A percentile compares a stretch with the other conserved stretches of the same genome.
These are phyloP conservation scores for Trididemnum clinides DNA, from an alignment of 23 tunicate genomes.

Conservation along the genomic window DNA sequence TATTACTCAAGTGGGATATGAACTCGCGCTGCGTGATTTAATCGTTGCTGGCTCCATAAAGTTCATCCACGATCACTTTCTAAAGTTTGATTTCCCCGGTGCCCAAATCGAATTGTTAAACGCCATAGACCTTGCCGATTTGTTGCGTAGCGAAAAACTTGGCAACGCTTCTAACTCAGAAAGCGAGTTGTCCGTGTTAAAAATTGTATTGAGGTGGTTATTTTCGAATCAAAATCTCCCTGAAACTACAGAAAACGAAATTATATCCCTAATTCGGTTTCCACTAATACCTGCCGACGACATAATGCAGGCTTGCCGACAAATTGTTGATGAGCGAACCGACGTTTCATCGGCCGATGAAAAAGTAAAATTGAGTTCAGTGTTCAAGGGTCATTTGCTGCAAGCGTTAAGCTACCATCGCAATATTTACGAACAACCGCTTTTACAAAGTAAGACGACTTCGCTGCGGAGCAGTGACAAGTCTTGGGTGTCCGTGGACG, in stretches of 20 bases:
- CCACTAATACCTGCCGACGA: slow-evolving; percentile 39
- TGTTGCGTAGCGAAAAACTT: slow-evolving; percentile 43
- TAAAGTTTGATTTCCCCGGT: slow-evolving; percentile 1
- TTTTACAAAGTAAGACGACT: slow-evolving; percentile 34
- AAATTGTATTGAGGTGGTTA: slow-evolving; percentile 50
- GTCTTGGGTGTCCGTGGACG: slow-evolving; percentile 57
- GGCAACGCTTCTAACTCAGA: slow-evolving; percentile 17
- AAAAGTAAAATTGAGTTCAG: background rate
- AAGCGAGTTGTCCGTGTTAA: slow-evolving; percentile 35
- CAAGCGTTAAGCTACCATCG: slow-evolving; percentile 64
- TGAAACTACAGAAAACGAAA: background rate
- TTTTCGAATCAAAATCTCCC: background rate
- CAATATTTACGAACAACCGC: slow-evolving; percentile 53
- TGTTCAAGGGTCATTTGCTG: slow-evolving; percentile 12
- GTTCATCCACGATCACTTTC: slow-evolving; percentile 61
- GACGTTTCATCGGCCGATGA: background rate
- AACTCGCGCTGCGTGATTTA: slow-evolving; percentile 38
- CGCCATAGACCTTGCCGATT: slow-evolving; percentile 30
- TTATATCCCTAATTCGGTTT: slow-evolving; percentile 51
- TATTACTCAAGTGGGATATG: slow-evolving; percentile 5
- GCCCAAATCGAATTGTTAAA: slow-evolving; percentile 32
- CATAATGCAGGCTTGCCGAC: slow-evolving; percentile 18
- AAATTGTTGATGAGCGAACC: background rate
- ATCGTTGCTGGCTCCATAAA: background rate
- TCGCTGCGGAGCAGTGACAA: slow-evolving; percentile 20